Evolutionary conservation across 2,888 invertebrate species (phyloP), one percentile per base, ranked within the genome.

Genomic region (Eumerus sabulonum): DNA sequence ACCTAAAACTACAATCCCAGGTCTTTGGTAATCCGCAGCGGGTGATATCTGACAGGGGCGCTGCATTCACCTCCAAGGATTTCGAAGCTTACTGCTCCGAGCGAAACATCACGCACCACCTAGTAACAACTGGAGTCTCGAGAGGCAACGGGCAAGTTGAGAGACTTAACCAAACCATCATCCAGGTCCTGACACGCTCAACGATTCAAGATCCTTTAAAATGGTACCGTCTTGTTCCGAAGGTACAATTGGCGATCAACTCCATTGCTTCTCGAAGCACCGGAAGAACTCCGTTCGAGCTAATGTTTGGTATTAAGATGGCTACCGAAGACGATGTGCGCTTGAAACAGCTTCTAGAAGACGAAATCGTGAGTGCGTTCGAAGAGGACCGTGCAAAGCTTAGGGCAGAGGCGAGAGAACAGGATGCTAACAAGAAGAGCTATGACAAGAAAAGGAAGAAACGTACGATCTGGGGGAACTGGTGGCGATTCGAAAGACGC

Each of bases 41-140:
- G 56, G 83, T 87, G 1, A 84, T 88, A 1, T 84, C 85, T 0
- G 86, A 87, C 60, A 81, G 83, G 76, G 86, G 86, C n/a, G 82
- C 85, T 11, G 87, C 88, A 11, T 88, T 88, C 67, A 86, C 85
- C 0, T 84, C 86, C 0, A 59, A 84, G 13, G 84, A 84, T 2
- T 88, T 88, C 57, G n/a, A n/a, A 3, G 1, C 9, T 13, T 64
- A 53, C 36, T 73, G 72, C 13, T 11, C 19, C 27, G 44, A 67
- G 50, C 54, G 54, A 16, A 60, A 54, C 16, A 73, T 67, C 13
- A 44, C 47, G 14, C 42, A 35, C 45, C 57, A 57, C 51, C 50
- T 57, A 0, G 47, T 72, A 14, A 47, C 71, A 17, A 57, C 63
- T 11, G 48, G 54, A 42, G 18, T 70, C 27, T 60, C 54, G 18